A percentile compares a stretch with the other conserved stretches of the same genome.
These are phyloP conservation scores for Chrysocyon brachyurus DNA, from an alignment of 2,797 vertebrate species.

Conservation along the genomic window DNA sequence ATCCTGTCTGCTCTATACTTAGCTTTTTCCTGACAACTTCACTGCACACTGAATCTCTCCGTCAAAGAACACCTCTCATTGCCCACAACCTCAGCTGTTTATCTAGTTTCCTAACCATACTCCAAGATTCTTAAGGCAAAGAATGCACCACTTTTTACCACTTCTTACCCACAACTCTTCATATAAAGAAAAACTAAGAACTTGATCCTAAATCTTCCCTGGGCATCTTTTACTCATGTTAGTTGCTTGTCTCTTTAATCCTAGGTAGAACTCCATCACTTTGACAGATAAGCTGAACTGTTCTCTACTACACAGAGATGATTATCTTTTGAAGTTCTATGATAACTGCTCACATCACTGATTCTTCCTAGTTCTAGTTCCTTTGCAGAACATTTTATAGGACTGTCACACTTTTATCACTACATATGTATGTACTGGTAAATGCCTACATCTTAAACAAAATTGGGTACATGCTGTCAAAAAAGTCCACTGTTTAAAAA, in stretches of 20 bases:
- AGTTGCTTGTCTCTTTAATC: neutral
- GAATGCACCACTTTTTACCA: neutral
- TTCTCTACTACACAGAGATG: neutral
- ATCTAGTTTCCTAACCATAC: neutral
- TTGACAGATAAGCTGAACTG: neutral
- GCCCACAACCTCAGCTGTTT: neutral
- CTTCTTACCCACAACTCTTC: neutral
- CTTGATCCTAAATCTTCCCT: neutral
- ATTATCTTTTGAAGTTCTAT: neutral
- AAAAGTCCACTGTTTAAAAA: constrained; percentile 22
- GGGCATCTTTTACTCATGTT: neutral
- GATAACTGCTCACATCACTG: neutral
- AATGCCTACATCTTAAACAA: neutral
- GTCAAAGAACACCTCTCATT: neutral
- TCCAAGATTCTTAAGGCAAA: neutral
- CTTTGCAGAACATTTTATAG: neutral
- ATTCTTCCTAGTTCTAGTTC: neutral
- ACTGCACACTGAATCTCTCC: neutral
- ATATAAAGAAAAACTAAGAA: neutral
- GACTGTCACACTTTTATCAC: neutral
- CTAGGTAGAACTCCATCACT: neutral
- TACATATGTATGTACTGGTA: neutral
- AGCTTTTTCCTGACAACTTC: neutral
- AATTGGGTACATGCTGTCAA: neutral
- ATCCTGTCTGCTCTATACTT: neutral